Percentiles rank a stretch among this genome's conserved stretches.
These are phyloP conservation scores for Noturus placidus DNA, from an alignment of 2,113 vertebrate species.

Conservation along the genomic window DNA sequence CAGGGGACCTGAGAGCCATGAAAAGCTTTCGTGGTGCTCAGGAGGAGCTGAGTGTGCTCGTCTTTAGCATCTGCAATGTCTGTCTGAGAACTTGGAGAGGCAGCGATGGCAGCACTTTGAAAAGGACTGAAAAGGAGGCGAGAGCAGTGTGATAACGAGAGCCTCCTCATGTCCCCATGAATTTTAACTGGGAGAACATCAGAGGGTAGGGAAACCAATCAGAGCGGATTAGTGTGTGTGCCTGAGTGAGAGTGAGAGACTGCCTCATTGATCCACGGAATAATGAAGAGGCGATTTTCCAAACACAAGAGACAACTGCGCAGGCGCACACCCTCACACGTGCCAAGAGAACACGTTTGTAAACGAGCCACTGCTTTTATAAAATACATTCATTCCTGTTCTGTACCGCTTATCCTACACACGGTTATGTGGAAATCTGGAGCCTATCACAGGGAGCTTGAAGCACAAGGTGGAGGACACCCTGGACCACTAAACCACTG, in stretches of 20 bases:
- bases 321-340: conserved; percentile 5
- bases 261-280: conserved; percentile 30
- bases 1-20: conserved; percentile 29
- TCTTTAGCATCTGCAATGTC: conserved; percentile 41
- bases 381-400: neutral
- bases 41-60: conserved; percentile 45
- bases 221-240: conserved; percentile 39
- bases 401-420: too few species aligned
- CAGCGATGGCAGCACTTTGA: conserved; percentile 47
- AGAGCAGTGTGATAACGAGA: conserved; percentile 46
- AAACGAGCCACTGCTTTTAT: neutral
- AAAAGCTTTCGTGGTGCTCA: conserved; percentile 45
- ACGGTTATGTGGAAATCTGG: too few species aligned
- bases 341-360: neutral
- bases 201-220: conserved; percentile 50
- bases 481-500: too few species aligned
- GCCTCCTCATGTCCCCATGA: conserved; percentile 34
- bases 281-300: conserved; percentile 50
- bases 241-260: neutral
- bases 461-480: too few species aligned
- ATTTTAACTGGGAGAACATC: conserved; percentile 53
- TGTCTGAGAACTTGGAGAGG: conserved; percentile 43
- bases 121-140: conserved; percentile 47
- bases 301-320: conserved; percentile 25
- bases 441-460: too few species aligned